Evolutionary conservation across 2,797 vertebrate species (phyloP), one percentile per base, ranked within the genome.

Genomic region (Spinibarbus caldwelli): DNA sequence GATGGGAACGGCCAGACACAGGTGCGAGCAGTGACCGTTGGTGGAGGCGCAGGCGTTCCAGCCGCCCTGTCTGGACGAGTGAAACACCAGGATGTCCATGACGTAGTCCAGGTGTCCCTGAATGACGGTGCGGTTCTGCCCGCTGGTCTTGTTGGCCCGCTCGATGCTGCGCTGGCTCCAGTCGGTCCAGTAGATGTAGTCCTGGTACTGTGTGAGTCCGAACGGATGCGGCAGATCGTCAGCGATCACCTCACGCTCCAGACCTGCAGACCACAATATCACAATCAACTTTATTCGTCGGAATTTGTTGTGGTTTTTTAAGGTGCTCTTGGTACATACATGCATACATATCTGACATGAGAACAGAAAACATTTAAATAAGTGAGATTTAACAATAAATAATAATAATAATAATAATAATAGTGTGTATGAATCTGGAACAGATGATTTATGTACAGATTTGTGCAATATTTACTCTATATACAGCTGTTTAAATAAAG

Each of bases 91-190:
- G 94, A 99, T 99, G 94, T 99, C 98, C 98, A 99, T 99, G 68
- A 99, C 97, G 0, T 98, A 99, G 92, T 99, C 98, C 93, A 99
- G 92, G 91, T 99, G 98, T 15, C 97, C 97, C 92, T 99, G 98
- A 92, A 99, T 99, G 85, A 99, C 90, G 1, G 98, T 99, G 84
- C 97, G 95, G 95, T 99, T 99, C 94, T 98, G 97, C 7, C 98
- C 98, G 0, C 97, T 99, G 80, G 97, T 98, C 94, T 99, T 99
- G 94, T 99, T 98, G 92, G 98, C 98, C 0, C 98, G 95, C 67
- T 98, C 98, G n/a, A 99, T 99, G 95, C 98, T 99, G 88, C 97
- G 97, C 87, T 97, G 97, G 93, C 97, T 98, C 98, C 98, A 99
- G 92, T 99, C 98, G 0, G 98, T 99, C 98, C 98, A 99, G 93